These are phyloP conservation scores for Borostomias antarcticus DNA, from an alignment of 2,797 vertebrate genomes.

Conservation along the genomic window DNA sequence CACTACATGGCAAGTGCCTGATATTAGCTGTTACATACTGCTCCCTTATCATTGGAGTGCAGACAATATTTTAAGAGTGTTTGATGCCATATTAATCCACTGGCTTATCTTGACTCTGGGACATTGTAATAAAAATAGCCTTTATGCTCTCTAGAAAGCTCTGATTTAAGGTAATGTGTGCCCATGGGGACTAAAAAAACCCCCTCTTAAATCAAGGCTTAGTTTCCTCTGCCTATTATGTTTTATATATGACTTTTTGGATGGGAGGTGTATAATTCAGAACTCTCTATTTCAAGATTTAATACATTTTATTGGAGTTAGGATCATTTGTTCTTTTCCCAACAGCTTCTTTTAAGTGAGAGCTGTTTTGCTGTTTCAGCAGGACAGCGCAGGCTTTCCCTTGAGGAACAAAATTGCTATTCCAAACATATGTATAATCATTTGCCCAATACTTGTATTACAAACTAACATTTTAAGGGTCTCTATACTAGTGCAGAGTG, in stretches of 20 bases:
- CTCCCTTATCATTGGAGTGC: constrained; percentile 52
- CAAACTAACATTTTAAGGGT: neutral
- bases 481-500: neutral
- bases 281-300: constrained; percentile 25
- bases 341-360: constrained; percentile 14
- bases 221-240: constrained; percentile 34
- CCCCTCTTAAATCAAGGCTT: constrained; percentile 14
- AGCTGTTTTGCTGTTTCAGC: constrained; percentile 11
- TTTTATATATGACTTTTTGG: constrained; percentile 12
- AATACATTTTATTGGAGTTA: constrained; percentile 14
- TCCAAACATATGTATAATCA: neutral
- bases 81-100: constrained; percentile 38
- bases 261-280: constrained; percentile 18
- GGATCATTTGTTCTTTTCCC: constrained; percentile 11
- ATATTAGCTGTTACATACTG: constrained; percentile 50
- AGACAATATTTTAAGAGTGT: constrained; percentile 45
- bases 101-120: constrained; percentile 34
- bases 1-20: constrained; percentile 24
- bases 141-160: constrained; percentile 33
- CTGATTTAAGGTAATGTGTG: constrained; percentile 48
- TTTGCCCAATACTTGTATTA: neutral
- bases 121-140: constrained; percentile 33
- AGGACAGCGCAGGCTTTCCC: neutral
- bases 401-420: neutral
- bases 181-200: constrained; percentile 33